A percentile compares a stretch with the other conserved stretches of the same genome.
These are phyloP conservation scores for Stomatorhinus ivindoensis DNA, from an alignment of 2,113 vertebrate species.

Conservation along the genomic window DNA sequence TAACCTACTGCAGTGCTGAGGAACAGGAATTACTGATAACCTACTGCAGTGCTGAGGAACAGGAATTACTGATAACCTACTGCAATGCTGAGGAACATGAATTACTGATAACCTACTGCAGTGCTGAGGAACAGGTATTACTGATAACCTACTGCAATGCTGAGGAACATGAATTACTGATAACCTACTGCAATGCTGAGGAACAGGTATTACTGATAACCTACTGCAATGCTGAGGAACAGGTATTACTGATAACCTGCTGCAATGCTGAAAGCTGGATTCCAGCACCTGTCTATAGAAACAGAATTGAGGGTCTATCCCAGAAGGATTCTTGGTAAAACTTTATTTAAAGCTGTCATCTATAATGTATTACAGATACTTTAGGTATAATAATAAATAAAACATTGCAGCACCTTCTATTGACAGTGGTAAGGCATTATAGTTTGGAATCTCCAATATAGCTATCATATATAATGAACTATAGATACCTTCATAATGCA, in stretches of 20 bases:
- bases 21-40: neutral
- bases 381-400: neutral
- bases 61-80: neutral
- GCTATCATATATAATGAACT: neutral
- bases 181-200: neutral
- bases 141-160: neutral
- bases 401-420: neutral
- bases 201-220: neutral
- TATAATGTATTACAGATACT: neutral
- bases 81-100: neutral
- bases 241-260: no score
- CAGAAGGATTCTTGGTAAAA: neutral
- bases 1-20: neutral
- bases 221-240: neutral
- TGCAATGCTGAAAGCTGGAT: neutral
- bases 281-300: neutral
- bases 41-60: neutral
- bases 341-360: neutral
- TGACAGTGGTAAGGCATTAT: neutral
- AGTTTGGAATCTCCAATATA: neutral
- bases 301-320: neutral
- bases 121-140: neutral
- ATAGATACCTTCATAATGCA: neutral
- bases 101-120: neutral
- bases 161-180: neutral